Evolutionary conservation across 2,888 invertebrate genomes (phyloP).

Genomic region (Sabatieria punctata): DNA sequence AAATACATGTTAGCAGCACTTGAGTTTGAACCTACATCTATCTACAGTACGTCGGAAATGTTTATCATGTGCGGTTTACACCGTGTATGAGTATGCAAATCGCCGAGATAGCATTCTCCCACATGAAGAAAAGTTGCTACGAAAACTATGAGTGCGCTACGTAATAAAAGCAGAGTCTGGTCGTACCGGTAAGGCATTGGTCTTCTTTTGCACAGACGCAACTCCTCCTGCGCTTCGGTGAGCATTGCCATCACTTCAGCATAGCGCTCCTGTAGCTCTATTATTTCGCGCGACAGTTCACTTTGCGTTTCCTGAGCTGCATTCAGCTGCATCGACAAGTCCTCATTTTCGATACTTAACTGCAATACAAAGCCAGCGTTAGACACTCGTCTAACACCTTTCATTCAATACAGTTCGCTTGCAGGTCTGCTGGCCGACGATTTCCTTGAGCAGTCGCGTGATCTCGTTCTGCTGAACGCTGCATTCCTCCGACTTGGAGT

Average conservation of each 20-base stretch:
- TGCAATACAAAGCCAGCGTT: constrained; percentile 32
- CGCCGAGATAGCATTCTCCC: too few species aligned
- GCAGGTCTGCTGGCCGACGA: constrained; percentile 34
- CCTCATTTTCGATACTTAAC: constrained; percentile 68
- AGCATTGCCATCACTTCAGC: constrained; percentile 66
- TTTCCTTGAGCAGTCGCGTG: constrained; percentile 48
- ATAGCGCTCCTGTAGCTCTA: constrained; percentile 52
- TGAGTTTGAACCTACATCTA: too few species aligned
- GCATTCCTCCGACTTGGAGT: constrained; percentile 50
- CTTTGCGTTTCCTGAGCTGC: constrained; percentile 82
- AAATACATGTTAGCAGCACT: too few species aligned
- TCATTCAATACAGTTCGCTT: constrained; percentile 26
- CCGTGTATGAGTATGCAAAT: too few species aligned
- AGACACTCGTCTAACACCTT: background rate
- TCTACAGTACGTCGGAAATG: too few species aligned
- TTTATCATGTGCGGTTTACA: too few species aligned
- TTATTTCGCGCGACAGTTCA: constrained; percentile 55
- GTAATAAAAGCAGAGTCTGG: too few species aligned
- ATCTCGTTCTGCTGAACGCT: constrained; percentile 65
- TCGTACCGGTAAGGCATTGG: constrained; percentile 17
- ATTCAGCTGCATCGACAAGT: constrained; percentile 59
- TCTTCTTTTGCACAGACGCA: too few species aligned
- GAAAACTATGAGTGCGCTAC: constrained; percentile 1
- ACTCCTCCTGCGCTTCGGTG: constrained; percentile 61
- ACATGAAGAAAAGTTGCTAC: too few species aligned